Base-by-base conservation (phyloP, 2,797 vertebrate genomes). In the Moxostoma hubbsi region DNA sequence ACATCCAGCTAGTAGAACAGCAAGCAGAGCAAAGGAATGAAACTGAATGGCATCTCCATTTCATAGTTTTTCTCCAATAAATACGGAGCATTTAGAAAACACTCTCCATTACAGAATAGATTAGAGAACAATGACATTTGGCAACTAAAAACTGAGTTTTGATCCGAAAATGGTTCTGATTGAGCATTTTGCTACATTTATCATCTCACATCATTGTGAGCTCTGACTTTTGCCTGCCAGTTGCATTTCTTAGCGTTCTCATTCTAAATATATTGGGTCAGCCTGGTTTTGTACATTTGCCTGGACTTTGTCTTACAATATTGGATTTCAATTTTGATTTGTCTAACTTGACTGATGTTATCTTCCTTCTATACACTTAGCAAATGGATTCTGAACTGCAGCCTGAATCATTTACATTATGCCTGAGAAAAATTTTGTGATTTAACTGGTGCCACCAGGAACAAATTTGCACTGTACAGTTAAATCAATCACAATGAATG, bases 321-420 rank as follows among this genome's bases (percentile, higher is more conserved):
- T 75, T 47, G 57, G 65, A 77, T 77, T 77, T 54, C 49, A 71
- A 64, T 79, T 70, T 71, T 9, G 61, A 64, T 71, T 71, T 71
- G 76, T 79, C 50, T 64, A 36, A 13, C 50, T 47, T 71, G 68
- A 71, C 76, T 63, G 68, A 64, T 64, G 50, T 15, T 79, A 49
- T 71, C 59, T 71, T 64, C 12, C 62, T 59, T 78, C 50, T 54
- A 71, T 78, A 78, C 70, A 55, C 58, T 71, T 63, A 46, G 67
- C 49, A 71, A 71, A 78, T 71, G 15, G 58, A 62, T 63, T 78
- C 50, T 78, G 49, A 78, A 64, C 58, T 58, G 65, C 64, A 54
- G 79, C 57, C 73, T 57, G 66, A 68, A 82, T 73, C 76, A 10
- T 16, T 49, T 54, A 51, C 36, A 70, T 77, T 24, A 54, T 5